Evolutionary conservation across 64 coral and sea anemone genomes (phyloP).

Genomic region (Pocillopora damicornis): DNA sequence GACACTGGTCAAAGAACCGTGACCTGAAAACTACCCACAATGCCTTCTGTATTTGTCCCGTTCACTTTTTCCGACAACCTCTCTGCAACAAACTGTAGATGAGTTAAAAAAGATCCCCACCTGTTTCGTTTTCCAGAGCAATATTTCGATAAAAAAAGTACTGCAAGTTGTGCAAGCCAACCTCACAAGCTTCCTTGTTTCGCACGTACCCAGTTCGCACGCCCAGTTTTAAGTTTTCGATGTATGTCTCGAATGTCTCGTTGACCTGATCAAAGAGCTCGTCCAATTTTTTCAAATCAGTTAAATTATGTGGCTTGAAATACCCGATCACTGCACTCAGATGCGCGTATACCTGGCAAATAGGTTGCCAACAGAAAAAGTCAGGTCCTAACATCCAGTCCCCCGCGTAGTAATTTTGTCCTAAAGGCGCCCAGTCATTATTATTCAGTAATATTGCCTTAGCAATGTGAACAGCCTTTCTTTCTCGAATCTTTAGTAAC

Average conservation of each 20-base stretch:
- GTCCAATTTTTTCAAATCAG: conserved; percentile 33
- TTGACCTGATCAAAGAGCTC: conserved; percentile 10
- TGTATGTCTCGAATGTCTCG: conserved; percentile 33
- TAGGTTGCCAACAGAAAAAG: conserved; percentile 36
- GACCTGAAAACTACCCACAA: no score
- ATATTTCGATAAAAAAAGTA: neutral
- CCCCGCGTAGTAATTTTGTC: conserved; percentile 38
- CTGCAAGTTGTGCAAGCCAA: conserved; percentile 28
- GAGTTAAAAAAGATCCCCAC: neutral
- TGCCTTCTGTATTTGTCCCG: no score
- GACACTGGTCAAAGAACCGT: no score
- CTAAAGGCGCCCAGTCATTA: conserved; percentile 19
- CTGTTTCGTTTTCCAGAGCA: conserved; percentile 36
- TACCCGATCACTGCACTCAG: neutral
- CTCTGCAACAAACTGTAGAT: no score
- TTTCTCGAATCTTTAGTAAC: conserved; percentile 38
- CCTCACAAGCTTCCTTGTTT: conserved; percentile 31
- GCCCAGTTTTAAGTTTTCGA: conserved; percentile 43
- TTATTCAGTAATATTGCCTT: conserved; percentile 36
- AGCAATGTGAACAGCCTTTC: conserved; percentile 44
- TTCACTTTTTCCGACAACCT: no score
- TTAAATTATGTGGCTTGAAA: conserved; percentile 35
- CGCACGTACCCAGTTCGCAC: conserved; percentile 42
- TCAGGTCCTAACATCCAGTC: conserved; percentile 58
- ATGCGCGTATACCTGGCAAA: neutral